Evolutionary conservation across 2,113 vertebrate species (phyloP).

Genomic region (Etheostoma spectabile): DNA sequence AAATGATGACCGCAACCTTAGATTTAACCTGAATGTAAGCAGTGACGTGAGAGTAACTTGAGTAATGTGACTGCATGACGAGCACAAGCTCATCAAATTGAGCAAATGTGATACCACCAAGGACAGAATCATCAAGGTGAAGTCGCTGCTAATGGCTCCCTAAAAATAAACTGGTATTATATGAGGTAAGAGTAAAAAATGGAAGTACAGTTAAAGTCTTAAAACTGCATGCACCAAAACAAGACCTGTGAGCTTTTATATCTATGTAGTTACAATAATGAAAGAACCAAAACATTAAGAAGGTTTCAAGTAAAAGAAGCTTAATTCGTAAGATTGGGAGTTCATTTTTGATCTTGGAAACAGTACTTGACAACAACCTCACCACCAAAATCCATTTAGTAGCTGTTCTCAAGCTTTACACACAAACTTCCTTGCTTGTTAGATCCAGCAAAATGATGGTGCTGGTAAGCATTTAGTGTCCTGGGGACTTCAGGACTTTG

Average conservation of each 20-base stretch:
- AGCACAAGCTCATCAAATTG: conserved; percentile 35
- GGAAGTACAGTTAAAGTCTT: neutral
- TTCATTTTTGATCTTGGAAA: neutral
- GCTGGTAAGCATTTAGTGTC: neutral
- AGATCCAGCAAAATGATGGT: neutral
- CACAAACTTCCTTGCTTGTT: too few species aligned
- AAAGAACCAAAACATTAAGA: neutral
- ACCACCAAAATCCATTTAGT: neutral
- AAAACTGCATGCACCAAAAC: neutral
- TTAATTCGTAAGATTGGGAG: neutral
- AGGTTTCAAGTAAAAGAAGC: neutral
- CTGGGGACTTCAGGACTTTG: neutral
- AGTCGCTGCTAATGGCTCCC: conserved; percentile 9
- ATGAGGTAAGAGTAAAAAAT: neutral
- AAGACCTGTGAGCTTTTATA: neutral
- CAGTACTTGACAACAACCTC: neutral
- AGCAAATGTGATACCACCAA: conserved; percentile 32
- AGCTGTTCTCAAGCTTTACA: neutral
- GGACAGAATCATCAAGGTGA: neutral
- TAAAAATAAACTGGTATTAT: neutral
- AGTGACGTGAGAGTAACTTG: conserved; percentile 30
- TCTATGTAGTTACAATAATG: neutral
- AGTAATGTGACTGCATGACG: conserved; percentile 36
- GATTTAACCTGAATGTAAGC: conserved; percentile 33
- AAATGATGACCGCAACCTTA: conserved; percentile 29